Base-by-base conservation (phyloP, 2,888 invertebrate genomes). In the Lysandra coridon region DNA sequence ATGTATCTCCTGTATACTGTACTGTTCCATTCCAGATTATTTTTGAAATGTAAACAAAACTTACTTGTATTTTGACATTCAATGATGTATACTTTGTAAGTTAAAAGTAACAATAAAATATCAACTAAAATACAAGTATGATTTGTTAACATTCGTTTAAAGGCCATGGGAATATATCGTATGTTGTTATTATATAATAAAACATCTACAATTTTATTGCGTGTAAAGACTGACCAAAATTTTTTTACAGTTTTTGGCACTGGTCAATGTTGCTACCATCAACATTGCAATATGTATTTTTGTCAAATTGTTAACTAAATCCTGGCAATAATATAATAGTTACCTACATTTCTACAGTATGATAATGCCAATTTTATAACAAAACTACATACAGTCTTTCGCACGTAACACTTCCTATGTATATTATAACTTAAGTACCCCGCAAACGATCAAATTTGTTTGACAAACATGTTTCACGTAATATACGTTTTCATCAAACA, bases 1-100 rank as follows among this genome's bases (percentile, higher is more conserved):
- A 69, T 14, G 14, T 69, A 69, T 17, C 4, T 30, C 12, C 2
- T 23, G 23, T 23, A 0, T 33, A 1, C 4, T 69, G 12, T 14
- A 69, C 5, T 64, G 6, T n/a, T 64, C 17, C 33, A 69, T 69
- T 69, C 14, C 69, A 69, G 1, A 64, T 4, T 64, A n/a, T 30
- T 1, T 64, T 4, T 69, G 1, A 69, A 69, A 69, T 69, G 69
- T 69, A 37, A 69, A 69, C 69, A 69, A 69, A 69, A 69, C 14
- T 37, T 69, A 33, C 33, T 33, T 33, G 69, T 69, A 33, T 69
- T 69, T 4, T 17, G 33, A 14, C 23, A 62, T 10, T 23, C 3
- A 62, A 5, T 17, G 6, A 62, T 23, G 0, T 7, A 7, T 23
- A 23, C 12, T 10, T 64, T 30, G 64, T 64, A 30, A 30, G 23